Percentiles rank a stretch among this genome's conserved stretches.
phyloP scores from a whole-genome alignment of 2,113 vertebrate species.

The Sinocyclocheilus anophthalmus region DNA sequence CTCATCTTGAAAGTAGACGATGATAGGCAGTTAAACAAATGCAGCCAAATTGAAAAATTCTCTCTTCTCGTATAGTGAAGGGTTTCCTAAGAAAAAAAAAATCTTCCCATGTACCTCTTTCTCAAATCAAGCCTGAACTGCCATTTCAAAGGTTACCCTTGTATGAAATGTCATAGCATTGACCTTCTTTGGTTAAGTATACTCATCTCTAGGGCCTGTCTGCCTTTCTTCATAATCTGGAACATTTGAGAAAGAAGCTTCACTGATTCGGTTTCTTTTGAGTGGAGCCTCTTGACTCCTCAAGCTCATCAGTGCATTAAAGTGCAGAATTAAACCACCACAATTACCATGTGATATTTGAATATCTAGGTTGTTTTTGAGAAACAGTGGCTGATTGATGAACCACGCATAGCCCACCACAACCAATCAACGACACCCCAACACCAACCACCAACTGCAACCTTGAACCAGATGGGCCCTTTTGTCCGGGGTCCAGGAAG shows the following conservation, averaged over 20 bases:
- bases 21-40: not conserved
- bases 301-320: constrained; percentile 28
- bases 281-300: constrained; percentile 21
- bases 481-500: not conserved
- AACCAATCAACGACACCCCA: too few relatives aligned
- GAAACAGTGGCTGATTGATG: constrained; percentile 15
- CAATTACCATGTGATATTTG: constrained; percentile 25
- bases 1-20: not conserved
- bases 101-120: not conserved
- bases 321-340: constrained; percentile 11
- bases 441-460: too few relatives aligned
- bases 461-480: constrained; percentile 1
- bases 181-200: constrained; percentile 23
- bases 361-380: not conserved
- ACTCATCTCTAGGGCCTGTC: not conserved
- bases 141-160: constrained; percentile 6
- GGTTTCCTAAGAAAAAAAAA: not conserved
- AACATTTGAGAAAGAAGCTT: constrained; percentile 12
- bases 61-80: not conserved
- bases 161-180: constrained; percentile 10
- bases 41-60: not conserved
- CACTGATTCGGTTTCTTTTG: constrained; percentile 1
- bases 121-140: not conserved
- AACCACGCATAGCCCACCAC: too few relatives aligned
- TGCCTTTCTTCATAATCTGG: constrained; percentile 16